Percentiles rank a stretch among this genome's conserved stretches.
These are phyloP conservation scores for Sminthurinus aureus DNA, from an alignment of 2,888 invertebrate genomes.

Conservation along the genomic window DNA sequence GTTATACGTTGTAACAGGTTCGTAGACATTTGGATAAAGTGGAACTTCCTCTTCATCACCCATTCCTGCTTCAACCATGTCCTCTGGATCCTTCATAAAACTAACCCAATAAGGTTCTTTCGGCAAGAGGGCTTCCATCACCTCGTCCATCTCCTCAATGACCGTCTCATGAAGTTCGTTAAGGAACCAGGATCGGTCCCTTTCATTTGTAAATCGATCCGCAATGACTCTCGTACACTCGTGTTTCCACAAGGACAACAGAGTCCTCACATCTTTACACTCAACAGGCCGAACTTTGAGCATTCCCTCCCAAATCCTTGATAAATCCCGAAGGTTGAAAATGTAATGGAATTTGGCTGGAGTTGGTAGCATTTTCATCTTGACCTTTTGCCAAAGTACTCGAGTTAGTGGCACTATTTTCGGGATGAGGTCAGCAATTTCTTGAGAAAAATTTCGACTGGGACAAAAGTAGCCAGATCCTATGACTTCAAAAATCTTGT, in stretches of 20 bases:
- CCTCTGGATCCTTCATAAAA: constrained; percentile 81
- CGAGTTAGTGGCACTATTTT: constrained; percentile 80
- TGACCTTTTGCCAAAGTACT: constrained; percentile 84
- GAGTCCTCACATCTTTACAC: constrained; percentile 67
- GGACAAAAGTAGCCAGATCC: constrained; percentile 83
- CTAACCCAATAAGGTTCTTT: constrained; percentile 81
- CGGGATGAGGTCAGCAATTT: constrained; percentile 75
- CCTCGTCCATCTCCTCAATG: constrained; percentile 66
- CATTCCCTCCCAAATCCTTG: constrained; percentile 91
- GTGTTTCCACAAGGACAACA: constrained; percentile 82
- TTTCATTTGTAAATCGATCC: constrained; percentile 75
- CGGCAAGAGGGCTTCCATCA: constrained; percentile 66
- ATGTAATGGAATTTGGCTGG: constrained; percentile 93
- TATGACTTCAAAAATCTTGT: constrained; percentile 85
- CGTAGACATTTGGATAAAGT: constrained; percentile 85
- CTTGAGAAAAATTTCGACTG: no score
- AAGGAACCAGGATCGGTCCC: constrained; percentile 77
- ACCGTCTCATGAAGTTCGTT: constrained; percentile 70
- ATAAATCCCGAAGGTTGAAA: constrained; percentile 87
- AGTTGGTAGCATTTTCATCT: constrained; percentile 87
- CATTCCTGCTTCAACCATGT: constrained; percentile 69
- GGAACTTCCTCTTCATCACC: constrained; percentile 75
- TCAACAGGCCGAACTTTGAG: constrained; percentile 76
- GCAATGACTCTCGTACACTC: constrained; percentile 86
- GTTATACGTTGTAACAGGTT: no score